These are phyloP conservation scores for Caenorhabditis sp. DNA, from an alignment of 2,888 invertebrate genomes.

Conservation along the genomic window DNA sequence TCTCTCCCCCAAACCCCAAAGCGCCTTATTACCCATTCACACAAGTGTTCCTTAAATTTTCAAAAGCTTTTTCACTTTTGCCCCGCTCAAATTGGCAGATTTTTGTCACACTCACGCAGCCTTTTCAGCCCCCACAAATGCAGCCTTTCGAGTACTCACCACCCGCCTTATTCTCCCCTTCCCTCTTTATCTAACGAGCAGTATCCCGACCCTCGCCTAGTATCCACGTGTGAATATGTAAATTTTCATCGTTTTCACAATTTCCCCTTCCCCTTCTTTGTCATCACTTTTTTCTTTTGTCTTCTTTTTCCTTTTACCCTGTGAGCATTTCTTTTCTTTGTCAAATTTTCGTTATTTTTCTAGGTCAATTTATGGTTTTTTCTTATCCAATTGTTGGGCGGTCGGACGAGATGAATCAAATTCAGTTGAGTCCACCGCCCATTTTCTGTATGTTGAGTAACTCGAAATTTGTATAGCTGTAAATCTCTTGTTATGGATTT, in stretches of 20 bases:
- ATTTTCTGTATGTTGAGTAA: constrained; percentile 61
- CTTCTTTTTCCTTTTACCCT: constrained; percentile 26
- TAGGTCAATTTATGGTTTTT: constrained; percentile 37
- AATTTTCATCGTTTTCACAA: constrained; percentile 56
- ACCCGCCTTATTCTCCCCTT: no score
- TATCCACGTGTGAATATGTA: constrained; percentile 62
- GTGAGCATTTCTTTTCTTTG: constrained; percentile 58
- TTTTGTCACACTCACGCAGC: constrained; percentile 28
- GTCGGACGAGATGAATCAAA: constrained; percentile 13
- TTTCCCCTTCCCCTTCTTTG: constrained; percentile 11
- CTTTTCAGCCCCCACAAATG: constrained; percentile 18
- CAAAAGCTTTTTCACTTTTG: constrained; percentile 16
- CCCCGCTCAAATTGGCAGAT: neutral
- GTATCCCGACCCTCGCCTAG: constrained; percentile 55
- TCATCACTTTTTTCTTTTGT: constrained; percentile 7
- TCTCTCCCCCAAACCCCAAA: neutral
- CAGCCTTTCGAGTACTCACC: constrained; percentile 34
- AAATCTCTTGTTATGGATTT: constrained; percentile 65
- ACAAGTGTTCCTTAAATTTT: constrained; percentile 9
- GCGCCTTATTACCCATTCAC: neutral
- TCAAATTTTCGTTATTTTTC: constrained; percentile 57
- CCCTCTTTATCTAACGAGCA: constrained; percentile 34
- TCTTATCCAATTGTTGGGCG: constrained; percentile 25
- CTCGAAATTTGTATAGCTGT: constrained; percentile 63
- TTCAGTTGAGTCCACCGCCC: constrained; percentile 2